Base-by-base conservation (phyloP, 2,797 vertebrate species). In the Rallus crepitans region DNA sequence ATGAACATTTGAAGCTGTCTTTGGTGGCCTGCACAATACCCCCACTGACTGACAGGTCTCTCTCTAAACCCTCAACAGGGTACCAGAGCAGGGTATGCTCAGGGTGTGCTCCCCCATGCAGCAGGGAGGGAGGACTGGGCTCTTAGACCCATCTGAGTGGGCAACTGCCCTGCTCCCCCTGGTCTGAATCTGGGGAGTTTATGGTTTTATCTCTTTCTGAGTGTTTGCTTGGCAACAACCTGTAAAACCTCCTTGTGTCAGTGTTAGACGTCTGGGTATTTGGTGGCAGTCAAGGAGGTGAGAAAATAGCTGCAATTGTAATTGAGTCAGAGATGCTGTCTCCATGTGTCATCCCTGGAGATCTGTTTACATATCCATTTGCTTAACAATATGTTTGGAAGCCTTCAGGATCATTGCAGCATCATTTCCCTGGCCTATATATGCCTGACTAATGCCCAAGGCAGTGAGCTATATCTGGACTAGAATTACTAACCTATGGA, bases 281-380 rank as follows among this genome's bases (percentile, higher is more conserved):
- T 3, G 6, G 68, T 77, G 65, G 35, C 78, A 87, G 65, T 65
- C 64, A 89, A 52, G 39, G 35, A 85, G 88, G 90, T 89, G 81
- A 90, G 71, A 85, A 85, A 71, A 90, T 82, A 82, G 30, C 78
- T 92, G n/a, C 75, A 45, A 4, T 48, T 77, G 23, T 78, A 52
- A 71, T 39, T 83, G 75, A 85, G 81, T 90, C 81, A 92, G 94
- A 92, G 72, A 48, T 75, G 56, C 50, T 78, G 47, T 89, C 68
- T 95, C 71, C 20, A 1, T 92, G 64, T 90, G 71, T 95, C 71
- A 59, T 92, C 81, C 68, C 69, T 30, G 18, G 81, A 90, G 83
- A 55, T 71, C 40, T 90, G 69, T 94, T 94, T 95, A 86, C n/a
- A 2, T 75, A 83, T 52, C 79, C 52, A 56, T 95, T 96, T 92